Conservation (phyloP, 2,888 invertebrate species). For the Azorinus chamasolen region DNA sequence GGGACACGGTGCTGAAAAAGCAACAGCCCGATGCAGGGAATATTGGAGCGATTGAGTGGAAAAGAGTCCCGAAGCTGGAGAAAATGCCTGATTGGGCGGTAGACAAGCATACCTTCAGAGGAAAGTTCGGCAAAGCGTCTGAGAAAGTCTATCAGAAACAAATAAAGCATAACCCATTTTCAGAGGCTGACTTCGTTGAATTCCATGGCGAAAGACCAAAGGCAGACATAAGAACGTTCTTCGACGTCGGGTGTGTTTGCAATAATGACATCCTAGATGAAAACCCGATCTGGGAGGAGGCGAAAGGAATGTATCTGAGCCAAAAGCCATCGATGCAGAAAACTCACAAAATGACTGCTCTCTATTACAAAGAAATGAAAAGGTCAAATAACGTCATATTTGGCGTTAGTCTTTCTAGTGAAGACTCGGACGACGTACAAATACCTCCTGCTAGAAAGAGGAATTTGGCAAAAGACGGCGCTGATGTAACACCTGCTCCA, state of each 20-base stretch:
- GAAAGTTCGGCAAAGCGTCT: slow-evolving; percentile 47
- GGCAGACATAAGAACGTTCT: slow-evolving; percentile 29
- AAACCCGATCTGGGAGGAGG: slow-evolving; percentile 44
- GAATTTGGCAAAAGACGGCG: neutral
- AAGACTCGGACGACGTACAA: too few relatives aligned
- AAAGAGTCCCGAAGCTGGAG: slow-evolving; percentile 19
- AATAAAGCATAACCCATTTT: slow-evolving; percentile 19
- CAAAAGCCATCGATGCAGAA: slow-evolving; percentile 34
- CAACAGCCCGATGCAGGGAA: neutral
- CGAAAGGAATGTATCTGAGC: slow-evolving; percentile 38
- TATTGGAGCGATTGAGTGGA: slow-evolving; percentile 16
- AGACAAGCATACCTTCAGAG: slow-evolving; percentile 51
- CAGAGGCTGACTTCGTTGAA: slow-evolving; percentile 17
- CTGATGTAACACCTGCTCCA: too few relatives aligned
- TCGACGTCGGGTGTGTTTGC: slow-evolving; percentile 46
- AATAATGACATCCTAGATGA: slow-evolving; percentile 42
- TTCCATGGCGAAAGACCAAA: slow-evolving; percentile 49
- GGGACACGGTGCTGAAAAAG: slow-evolving; percentile 6
- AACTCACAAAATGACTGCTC: slow-evolving; percentile 34
- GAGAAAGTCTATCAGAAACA: slow-evolving; percentile 42
- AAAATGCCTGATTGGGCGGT: slow-evolving; percentile 49
- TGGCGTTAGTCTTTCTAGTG: neutral
- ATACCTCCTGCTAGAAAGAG: neutral
- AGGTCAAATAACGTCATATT: slow-evolving; percentile 12
- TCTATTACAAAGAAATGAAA: slow-evolving; percentile 15